A percentile compares a stretch with the other conserved stretches of the same genome.
These are phyloP conservation scores for Crepidodera aurea DNA, from an alignment of 2,888 invertebrate species.

Conservation along the genomic window DNA sequence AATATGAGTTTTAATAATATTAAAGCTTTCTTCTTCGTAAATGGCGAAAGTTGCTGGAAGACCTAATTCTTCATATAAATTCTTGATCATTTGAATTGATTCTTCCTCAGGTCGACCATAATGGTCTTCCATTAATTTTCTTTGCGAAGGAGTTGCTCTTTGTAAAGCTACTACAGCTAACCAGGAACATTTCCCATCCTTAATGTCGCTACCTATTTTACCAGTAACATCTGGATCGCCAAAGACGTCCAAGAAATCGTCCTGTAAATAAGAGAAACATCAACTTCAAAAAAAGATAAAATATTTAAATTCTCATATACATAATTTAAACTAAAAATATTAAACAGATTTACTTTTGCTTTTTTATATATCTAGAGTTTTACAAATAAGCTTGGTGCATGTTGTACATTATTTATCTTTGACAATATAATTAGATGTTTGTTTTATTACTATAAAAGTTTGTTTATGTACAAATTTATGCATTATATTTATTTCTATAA, in stretches of 20 bases:
- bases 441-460: too few relatives aligned
- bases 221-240: slow-evolving; percentile 87
- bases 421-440: too few relatives aligned
- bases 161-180: slow-evolving; percentile 88
- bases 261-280: slow-evolving; percentile 66
- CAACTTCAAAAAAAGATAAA: too few relatives aligned
- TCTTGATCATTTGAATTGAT: slow-evolving; percentile 74
- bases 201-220: slow-evolving; percentile 90
- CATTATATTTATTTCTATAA: too few relatives aligned
- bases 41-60: slow-evolving; percentile 79
- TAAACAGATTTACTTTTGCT: too few relatives aligned
- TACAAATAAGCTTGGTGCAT: too few relatives aligned
- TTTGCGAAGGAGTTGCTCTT: slow-evolving; percentile 75
- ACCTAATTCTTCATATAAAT: slow-evolving; percentile 79
- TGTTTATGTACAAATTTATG: too few relatives aligned
- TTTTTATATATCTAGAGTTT: too few relatives aligned
- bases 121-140: slow-evolving; percentile 75
- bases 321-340: too few relatives aligned
- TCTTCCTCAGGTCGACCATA: slow-evolving; percentile 76
- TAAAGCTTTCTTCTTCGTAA: slow-evolving; percentile 85
- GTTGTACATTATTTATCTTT: too few relatives aligned
- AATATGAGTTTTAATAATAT: slow-evolving; percentile 82
- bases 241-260: slow-evolving; percentile 91
- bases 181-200: slow-evolving; percentile 98
- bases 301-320: too few relatives aligned